Evolutionary conservation across 2,113 vertebrate genomes (phyloP).

Genomic region (Prunella himalayana): DNA sequence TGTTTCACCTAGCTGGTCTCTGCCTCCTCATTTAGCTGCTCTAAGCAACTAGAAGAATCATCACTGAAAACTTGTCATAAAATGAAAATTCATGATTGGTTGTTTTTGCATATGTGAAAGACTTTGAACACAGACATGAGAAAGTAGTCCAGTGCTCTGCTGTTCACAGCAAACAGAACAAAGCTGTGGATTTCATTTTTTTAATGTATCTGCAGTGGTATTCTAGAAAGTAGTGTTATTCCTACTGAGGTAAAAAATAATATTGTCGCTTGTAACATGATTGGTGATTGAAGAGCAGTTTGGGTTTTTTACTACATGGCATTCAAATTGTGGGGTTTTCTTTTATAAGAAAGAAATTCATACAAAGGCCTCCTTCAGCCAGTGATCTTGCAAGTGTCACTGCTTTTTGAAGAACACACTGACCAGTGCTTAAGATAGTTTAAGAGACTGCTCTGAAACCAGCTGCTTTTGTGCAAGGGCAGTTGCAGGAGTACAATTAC

Average conservation of each 20-base stretch:
- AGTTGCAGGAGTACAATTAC: not conserved
- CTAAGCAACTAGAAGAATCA: not conserved
- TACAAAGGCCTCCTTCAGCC: not conserved
- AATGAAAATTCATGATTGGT: not conserved
- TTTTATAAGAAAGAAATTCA: not conserved
- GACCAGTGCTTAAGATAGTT: not conserved
- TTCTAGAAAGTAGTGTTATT: not conserved
- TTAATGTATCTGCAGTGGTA: not conserved
- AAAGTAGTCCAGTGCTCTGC: not conserved
- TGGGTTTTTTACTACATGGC: rapidly evolving
- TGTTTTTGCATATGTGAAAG: not conserved
- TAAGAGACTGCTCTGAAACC: not conserved
- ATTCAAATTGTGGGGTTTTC: not conserved
- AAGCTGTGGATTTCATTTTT: not conserved
- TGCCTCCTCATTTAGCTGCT: not conserved
- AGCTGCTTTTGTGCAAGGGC: not conserved
- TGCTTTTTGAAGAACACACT: not conserved
- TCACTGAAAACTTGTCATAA: not conserved
- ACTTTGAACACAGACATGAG: not conserved
- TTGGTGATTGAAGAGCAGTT: not conserved
- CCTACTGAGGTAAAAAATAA: not conserved
- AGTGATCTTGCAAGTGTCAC: not conserved
- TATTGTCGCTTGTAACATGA: not conserved
- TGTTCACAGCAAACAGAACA: not conserved
- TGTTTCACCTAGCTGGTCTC: not conserved